phyloP scores from a whole-genome alignment of 2,888 invertebrate species.

The Catonia carolina region DNA sequence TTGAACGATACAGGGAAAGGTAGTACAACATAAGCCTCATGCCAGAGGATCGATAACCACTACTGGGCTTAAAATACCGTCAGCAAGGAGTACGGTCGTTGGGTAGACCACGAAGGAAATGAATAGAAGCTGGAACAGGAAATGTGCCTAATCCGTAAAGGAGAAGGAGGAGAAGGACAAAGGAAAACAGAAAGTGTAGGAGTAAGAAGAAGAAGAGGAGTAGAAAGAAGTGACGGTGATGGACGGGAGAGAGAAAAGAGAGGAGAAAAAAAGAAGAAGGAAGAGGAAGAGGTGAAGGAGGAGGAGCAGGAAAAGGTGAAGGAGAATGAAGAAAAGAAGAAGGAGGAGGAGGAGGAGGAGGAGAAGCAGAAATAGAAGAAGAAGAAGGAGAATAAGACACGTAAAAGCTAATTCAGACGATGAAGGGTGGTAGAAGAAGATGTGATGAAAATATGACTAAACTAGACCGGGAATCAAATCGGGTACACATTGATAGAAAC shows the following conservation, averaged over 20 bases:
- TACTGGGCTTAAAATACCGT: no score
- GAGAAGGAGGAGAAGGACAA: not conserved
- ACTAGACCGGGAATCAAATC: no score
- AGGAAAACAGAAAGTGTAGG: not conserved
- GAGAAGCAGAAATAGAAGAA: not conserved
- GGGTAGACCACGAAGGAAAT: no score
- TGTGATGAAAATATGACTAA: no score
- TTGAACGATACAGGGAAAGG: no score
- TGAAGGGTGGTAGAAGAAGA: not conserved
- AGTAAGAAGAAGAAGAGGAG: not conserved
- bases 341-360: not conserved
- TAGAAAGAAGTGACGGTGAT: no score
- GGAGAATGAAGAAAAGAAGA: not conserved
- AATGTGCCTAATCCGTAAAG: no score
- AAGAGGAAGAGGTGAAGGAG: not conserved
- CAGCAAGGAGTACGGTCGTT: no score
- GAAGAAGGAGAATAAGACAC: not conserved
- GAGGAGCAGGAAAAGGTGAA: not conserved
- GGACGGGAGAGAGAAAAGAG: not conserved
- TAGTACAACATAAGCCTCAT: no score
- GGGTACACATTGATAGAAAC: no score
- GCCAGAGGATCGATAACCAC: no score
- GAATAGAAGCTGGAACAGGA: not conserved
- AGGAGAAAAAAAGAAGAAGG: not conserved
- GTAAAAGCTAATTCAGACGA: not conserved